Conservation (phyloP, 2,888 invertebrate genomes). For the Agonopterix alstromeriana region DNA sequence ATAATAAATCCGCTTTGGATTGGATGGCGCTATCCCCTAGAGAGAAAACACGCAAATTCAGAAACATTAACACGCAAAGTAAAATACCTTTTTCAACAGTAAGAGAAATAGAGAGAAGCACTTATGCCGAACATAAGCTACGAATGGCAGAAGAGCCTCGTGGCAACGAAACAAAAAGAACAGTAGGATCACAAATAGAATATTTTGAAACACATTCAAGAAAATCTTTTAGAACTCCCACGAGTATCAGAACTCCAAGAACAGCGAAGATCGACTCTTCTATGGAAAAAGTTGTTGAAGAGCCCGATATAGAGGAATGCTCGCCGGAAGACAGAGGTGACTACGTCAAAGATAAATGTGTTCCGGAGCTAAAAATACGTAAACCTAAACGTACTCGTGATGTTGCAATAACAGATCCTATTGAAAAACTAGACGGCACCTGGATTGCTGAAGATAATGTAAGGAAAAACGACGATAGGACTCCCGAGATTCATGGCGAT, state of each 20-base stretch:
- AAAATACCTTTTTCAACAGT: neutral
- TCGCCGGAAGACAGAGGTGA: slow-evolving; percentile 14
- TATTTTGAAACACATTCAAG: neutral
- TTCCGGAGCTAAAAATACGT: slow-evolving; percentile 19
- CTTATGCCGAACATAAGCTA: neutral
- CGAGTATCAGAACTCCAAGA: neutral
- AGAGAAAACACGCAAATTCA: slow-evolving; percentile 31
- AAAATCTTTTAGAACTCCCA: neutral
- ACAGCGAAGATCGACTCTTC: neutral
- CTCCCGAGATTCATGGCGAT: neutral
- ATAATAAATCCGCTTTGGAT: slow-evolving; percentile 25
- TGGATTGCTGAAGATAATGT: slow-evolving; percentile 31
- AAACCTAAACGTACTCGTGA: slow-evolving; percentile 7
- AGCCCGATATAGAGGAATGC: neutral
- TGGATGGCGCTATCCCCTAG: slow-evolving; percentile 51
- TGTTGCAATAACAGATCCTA: slow-evolving; percentile 25
- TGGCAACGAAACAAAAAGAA: neutral
- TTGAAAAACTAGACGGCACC: slow-evolving; percentile 25
- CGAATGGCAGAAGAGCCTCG: neutral
- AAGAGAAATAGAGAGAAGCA: slow-evolving; percentile 1
- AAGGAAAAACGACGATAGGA: slow-evolving; percentile 4
- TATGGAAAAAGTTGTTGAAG: neutral
- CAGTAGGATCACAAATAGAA: neutral
- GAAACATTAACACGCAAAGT: neutral
- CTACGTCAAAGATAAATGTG: slow-evolving; percentile 8